Conservation (phyloP, 2,797 vertebrate genomes). For the Hoplostethus atlanticus region DNA sequence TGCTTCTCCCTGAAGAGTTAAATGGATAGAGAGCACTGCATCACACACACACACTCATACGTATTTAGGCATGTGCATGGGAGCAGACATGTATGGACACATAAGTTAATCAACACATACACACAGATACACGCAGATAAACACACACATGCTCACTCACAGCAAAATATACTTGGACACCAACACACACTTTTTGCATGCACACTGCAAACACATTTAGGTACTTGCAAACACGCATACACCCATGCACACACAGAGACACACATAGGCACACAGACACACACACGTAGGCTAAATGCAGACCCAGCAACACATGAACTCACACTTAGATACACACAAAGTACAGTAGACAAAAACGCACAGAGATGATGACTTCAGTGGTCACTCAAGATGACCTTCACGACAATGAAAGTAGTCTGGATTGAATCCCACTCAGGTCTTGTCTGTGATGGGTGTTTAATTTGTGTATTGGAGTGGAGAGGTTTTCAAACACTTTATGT, state of each 20-base stretch:
- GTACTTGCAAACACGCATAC: conserved; percentile 18
- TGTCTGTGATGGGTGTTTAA: too few relatives aligned
- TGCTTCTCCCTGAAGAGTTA: conserved; percentile 33
- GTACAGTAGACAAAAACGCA: too few relatives aligned
- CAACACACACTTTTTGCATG: conserved; percentile 8
- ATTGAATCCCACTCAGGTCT: not conserved
- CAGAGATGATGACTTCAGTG: not conserved
- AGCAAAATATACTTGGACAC: not conserved
- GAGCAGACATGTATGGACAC: conserved; percentile 10
- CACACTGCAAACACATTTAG: conserved; percentile 12
- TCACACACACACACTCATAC: conserved; percentile 17
- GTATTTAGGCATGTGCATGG: not conserved
- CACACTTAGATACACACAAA: not conserved
- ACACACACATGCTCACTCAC: conserved; percentile 13
- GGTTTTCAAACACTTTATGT: too few relatives aligned
- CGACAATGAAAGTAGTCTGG: not conserved
- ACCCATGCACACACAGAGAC: not conserved
- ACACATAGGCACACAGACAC: not conserved
- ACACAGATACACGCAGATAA: not conserved
- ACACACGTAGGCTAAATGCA: not conserved
- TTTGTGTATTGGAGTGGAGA: too few relatives aligned
- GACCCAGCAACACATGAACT: not conserved
- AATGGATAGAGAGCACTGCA: conserved; percentile 34
- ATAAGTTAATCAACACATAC: conserved; percentile 2
- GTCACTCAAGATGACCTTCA: not conserved